Conservation (phyloP, 2,888 invertebrate species). For the Philhelius pedissequus region DNA sequence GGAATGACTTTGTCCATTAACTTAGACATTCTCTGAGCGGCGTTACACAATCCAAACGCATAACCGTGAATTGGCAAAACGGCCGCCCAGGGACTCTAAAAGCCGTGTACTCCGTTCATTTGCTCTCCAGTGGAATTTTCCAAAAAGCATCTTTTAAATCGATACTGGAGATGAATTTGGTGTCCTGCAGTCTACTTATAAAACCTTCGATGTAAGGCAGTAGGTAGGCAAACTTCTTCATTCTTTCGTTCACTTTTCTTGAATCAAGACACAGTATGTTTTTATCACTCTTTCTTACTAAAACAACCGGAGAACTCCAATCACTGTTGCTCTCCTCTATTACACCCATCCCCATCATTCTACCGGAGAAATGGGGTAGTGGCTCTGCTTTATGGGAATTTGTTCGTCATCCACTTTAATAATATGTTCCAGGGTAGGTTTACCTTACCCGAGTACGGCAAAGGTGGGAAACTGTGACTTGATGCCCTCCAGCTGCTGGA, state of each 20-base stretch:
- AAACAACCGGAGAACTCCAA: not conserved
- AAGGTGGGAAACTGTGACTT: no score
- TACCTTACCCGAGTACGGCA: not conserved
- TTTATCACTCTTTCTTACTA: not conserved
- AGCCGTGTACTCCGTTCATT: not conserved
- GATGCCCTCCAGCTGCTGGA: no score
- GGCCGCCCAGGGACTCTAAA: not conserved
- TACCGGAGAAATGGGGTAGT: not conserved
- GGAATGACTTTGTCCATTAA: no score
- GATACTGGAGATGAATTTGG: not conserved
- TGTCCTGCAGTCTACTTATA: not conserved
- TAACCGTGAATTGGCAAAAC: not conserved
- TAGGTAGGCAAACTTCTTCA: not conserved
- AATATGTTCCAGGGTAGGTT: not conserved
- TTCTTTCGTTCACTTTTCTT: not conserved
- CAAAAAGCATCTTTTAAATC: not conserved
- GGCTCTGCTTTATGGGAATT: not conserved
- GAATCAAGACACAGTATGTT: not conserved
- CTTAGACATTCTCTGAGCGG: no score
- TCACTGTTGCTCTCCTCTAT: not conserved
- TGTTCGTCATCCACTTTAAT: not conserved
- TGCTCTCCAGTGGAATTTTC: not conserved
- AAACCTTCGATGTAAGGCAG: not conserved
- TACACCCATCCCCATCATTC: not conserved
- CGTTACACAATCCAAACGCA: not conserved